Conservation (phyloP, 1,140 invertebrate genomes). For the Brachionus paranguensis region DNA sequence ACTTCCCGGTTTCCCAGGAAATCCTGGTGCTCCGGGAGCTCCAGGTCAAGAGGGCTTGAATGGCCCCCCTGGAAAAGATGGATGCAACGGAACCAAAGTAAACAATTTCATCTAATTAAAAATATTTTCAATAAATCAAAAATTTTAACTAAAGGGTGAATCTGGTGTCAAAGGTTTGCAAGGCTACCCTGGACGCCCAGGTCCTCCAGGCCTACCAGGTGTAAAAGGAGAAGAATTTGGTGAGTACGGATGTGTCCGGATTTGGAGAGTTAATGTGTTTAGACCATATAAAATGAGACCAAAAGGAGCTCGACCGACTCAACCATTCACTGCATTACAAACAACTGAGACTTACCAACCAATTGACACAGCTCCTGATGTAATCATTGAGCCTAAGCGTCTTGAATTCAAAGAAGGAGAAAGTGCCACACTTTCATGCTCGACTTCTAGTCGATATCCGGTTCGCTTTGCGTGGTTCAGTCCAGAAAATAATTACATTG, state of each 20-base stretch:
- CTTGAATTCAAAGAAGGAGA: background rate
- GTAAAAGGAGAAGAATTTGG: constrained; percentile 41
- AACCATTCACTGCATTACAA: background rate
- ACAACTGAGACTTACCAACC: background rate
- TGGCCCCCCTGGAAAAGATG: constrained; percentile 35
- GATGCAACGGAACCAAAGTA: constrained; percentile 41
- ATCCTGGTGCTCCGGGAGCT: constrained; percentile 37
- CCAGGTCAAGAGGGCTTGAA: constrained; percentile 36
- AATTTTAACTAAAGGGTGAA: background rate
- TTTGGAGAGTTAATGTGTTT: background rate
- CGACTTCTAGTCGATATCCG: background rate
- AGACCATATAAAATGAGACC: too few species aligned
- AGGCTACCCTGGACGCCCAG: constrained; percentile 53
- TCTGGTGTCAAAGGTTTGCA: constrained; percentile 15
- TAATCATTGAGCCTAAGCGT: background rate
- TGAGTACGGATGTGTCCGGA: too few species aligned
- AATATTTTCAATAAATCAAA: background rate
- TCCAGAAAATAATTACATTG: background rate
- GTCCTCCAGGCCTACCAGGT: constrained; percentile 56
- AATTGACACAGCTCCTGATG: background rate
- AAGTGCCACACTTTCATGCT: background rate
- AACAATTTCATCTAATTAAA: constrained; percentile 36
- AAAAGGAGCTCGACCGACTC: background rate
- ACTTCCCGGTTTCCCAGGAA: constrained; percentile 41
- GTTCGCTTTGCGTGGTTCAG: background rate